These are phyloP conservation scores for Variabilichromis moorii DNA, from an alignment of 2,113 vertebrate species.

Conservation along the genomic window DNA sequence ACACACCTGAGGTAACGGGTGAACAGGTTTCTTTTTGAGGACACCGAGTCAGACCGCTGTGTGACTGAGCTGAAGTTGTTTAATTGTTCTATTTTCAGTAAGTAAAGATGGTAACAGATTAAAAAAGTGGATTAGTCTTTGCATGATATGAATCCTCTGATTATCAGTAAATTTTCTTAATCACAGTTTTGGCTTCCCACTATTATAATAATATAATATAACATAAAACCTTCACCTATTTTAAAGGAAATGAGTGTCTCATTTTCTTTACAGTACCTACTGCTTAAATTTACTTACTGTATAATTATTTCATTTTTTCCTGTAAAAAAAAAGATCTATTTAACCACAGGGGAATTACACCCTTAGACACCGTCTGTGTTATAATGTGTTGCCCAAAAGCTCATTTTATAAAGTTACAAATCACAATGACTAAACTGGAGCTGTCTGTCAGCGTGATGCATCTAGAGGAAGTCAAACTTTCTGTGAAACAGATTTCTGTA, in stretches of 20 bases:
- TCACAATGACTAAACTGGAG: neutral
- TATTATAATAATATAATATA: neutral
- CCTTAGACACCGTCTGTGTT: accelerated
- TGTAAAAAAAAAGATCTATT: neutral
- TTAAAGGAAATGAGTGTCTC: neutral
- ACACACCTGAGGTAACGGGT: neutral
- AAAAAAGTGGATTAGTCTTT: neutral
- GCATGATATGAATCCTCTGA: neutral
- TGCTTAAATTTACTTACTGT: neutral
- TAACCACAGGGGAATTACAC: neutral
- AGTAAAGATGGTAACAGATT: neutral
- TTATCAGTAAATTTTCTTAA: neutral
- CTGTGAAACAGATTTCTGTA: neutral
- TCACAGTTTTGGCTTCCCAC: neutral
- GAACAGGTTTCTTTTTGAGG: neutral
- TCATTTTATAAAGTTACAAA: neutral
- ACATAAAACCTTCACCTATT: neutral
- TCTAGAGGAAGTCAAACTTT: neutral
- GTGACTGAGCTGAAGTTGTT: neutral
- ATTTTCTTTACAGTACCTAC: neutral
- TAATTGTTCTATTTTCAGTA: neutral
- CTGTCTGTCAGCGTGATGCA: neutral
- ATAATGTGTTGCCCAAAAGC: neutral
- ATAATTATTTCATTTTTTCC: neutral
- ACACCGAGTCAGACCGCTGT: neutral